A percentile compares a stretch with the other conserved stretches of the same genome.
These are phyloP conservation scores for Aspidiotus rigidus DNA, from an alignment of 2,888 invertebrate species.

Conservation along the genomic window DNA sequence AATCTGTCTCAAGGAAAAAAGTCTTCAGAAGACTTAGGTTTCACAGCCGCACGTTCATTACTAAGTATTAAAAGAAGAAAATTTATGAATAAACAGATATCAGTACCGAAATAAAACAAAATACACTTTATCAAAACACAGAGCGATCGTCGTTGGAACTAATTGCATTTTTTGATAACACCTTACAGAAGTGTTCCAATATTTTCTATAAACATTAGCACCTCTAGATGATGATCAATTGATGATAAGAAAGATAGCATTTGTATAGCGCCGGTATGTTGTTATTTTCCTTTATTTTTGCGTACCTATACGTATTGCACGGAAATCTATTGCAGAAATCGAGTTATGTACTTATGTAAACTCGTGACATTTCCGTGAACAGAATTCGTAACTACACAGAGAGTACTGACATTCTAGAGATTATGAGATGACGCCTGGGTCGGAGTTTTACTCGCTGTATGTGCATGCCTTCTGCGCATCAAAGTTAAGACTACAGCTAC, in stretches of 20 bases:
- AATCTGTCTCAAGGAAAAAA: slow-evolving; percentile 1
- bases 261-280: slow-evolving; percentile 11
- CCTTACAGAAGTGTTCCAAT: background rate
- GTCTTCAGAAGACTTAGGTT: background rate
- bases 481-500: slow-evolving; percentile 1
- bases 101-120: background rate
- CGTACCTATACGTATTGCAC: background rate
- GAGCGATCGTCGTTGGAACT: background rate
- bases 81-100: too few relatives aligned
- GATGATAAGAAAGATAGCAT: slow-evolving; percentile 30
- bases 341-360: slow-evolving; percentile 21
- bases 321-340: slow-evolving; percentile 11
- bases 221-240: background rate
- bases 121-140: background rate
- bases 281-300: slow-evolving; percentile 16
- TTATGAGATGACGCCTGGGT: slow-evolving; percentile 18
- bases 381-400: slow-evolving; percentile 21
- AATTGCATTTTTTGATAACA: background rate
- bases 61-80: too few relatives aligned
- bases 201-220: background rate
- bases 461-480: background rate
- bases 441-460: background rate
- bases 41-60: background rate
- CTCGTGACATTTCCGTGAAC: slow-evolving; percentile 20
- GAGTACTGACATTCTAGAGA: background rate